Percentiles rank a stretch among this genome's conserved stretches.
Conservation (phyloP, 2,888 invertebrate genomes). For the Zygogramma bicolorata region DNA sequence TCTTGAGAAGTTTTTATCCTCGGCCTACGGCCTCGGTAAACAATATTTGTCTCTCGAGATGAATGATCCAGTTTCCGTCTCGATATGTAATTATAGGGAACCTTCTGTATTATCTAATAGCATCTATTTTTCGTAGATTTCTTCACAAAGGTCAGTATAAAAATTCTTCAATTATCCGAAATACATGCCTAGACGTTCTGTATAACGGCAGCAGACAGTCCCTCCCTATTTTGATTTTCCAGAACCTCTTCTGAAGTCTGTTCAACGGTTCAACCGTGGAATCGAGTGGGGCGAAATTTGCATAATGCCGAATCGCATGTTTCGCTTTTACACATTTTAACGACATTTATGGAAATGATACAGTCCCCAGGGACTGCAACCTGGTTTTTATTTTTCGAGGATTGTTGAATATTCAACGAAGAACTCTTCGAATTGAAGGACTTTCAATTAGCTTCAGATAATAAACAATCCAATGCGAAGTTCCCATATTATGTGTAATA, state of each 20-base stretch:
- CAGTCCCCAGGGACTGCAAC: not conserved
- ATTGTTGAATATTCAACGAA: not conserved
- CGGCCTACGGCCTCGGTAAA: too few relatives aligned
- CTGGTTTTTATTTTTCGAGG: not conserved
- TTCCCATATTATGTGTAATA: too few relatives aligned
- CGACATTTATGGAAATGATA: conserved; percentile 1
- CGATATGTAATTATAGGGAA: too few relatives aligned
- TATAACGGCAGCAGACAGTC: not conserved
- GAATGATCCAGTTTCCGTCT: too few relatives aligned
- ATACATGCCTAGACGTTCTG: not conserved
- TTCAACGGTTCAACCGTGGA: not conserved
- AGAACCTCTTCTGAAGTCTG: not conserved
- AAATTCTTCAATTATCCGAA: not conserved
- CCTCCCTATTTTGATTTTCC: not conserved
- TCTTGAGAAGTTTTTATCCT: too few relatives aligned
- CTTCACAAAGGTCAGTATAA: not conserved
- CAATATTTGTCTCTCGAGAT: too few relatives aligned
- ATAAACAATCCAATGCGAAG: not conserved
- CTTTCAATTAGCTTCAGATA: not conserved
- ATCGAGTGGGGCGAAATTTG: not conserved
- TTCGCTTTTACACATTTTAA: not conserved
- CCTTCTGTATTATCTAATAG: too few relatives aligned
- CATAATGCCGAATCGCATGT: conserved; percentile 4
- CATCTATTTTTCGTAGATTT: too few relatives aligned
- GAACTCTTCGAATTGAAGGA: not conserved